A percentile compares a stretch with the other conserved stretches of the same genome.
Conservation (phyloP, 2,888 invertebrate genomes). For the Drosophila anceps region DNA sequence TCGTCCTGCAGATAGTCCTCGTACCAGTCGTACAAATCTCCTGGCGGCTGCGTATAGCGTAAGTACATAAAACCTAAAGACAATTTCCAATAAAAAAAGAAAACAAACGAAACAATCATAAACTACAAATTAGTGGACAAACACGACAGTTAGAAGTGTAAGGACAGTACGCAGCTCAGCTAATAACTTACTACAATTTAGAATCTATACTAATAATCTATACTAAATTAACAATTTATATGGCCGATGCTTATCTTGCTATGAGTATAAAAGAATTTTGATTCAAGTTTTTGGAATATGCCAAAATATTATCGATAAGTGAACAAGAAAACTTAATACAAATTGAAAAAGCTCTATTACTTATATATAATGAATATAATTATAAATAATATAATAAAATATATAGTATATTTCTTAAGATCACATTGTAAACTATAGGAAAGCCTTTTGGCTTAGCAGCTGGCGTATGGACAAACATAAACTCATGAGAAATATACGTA, state of each 20-base stretch:
- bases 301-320: background rate
- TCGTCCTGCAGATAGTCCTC: conserved; percentile 98
- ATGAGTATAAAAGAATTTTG: too few relatives aligned
- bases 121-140: conserved; percentile 9
- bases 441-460: background rate
- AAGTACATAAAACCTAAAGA: conserved; percentile 91
- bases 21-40: conserved; percentile 98
- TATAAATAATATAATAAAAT: background rate
- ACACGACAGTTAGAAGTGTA: background rate
- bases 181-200: background rate
- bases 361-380: background rate
- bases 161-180: conserved; percentile 24
- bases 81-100: background rate
- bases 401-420: background rate
- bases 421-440: background rate
- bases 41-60: conserved; percentile 98
- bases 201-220: background rate
- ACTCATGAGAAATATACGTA: background rate
- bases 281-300: background rate
- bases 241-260: too few relatives aligned
- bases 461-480: too few relatives aligned
- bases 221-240: background rate
- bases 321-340: background rate
- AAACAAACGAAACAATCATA: too few relatives aligned
- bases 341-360: background rate